Percentiles rank a stretch among this genome's conserved stretches.
Conservation (phyloP, 2,888 invertebrate species). For the Drosophila gaucha region DNA sequence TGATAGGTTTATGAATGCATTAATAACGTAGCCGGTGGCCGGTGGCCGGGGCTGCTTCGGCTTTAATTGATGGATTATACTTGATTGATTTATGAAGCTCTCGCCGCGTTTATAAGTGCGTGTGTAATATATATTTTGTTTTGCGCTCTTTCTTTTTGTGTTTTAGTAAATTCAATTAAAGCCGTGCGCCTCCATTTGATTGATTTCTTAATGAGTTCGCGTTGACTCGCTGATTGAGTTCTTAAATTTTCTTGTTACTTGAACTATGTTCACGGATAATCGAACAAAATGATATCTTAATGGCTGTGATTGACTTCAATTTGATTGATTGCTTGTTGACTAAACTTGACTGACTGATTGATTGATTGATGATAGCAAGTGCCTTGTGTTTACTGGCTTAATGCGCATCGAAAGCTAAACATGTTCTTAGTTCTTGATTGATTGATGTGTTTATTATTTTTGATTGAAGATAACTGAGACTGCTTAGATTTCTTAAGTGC, state of each 20-base stretch:
- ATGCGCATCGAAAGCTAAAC: not conserved
- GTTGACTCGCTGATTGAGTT: slow-evolving; percentile 35
- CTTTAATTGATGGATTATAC: slow-evolving; percentile 66
- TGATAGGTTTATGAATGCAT: slow-evolving; percentile 63
- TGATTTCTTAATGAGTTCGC: slow-evolving; percentile 49
- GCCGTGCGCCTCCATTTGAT: slow-evolving; percentile 43
- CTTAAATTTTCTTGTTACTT: not conserved
- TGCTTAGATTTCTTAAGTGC: too few species aligned
- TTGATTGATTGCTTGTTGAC: not conserved
- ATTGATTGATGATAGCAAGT: not conserved
- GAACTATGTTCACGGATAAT: not conserved
- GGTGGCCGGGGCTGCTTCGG: not conserved
- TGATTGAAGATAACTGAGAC: too few species aligned
- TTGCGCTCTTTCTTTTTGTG: not conserved
- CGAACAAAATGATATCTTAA: not conserved
- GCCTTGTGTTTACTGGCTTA: too few species aligned
- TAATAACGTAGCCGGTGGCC: slow-evolving; percentile 40
- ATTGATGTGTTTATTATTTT: slow-evolving; percentile 34
- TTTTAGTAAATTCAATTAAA: slow-evolving; percentile 39
- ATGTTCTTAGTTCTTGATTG: not conserved
- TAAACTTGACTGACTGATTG: not conserved
- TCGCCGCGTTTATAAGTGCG: slow-evolving; percentile 2
- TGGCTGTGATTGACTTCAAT: not conserved
- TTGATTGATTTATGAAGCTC: slow-evolving; percentile 65
- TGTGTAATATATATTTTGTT: slow-evolving; percentile 4